Base-by-base conservation (phyloP, 1,140 invertebrate species). In the Bombus haemorrhoidalis region DNA sequence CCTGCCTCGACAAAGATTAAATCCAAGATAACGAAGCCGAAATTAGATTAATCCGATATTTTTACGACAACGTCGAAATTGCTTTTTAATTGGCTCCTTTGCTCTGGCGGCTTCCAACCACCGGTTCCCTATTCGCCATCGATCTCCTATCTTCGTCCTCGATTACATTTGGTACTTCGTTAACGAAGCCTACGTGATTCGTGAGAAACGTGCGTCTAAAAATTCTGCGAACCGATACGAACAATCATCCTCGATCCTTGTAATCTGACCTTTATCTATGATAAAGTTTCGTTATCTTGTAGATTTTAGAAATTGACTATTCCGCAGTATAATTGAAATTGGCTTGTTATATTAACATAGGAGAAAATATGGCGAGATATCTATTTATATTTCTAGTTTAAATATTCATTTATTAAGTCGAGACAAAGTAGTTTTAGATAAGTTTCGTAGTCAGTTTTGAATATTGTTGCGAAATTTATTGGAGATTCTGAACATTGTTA, bases 71-170 rank as follows among this genome's bases (percentile, higher is more conserved):
- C 64, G 64, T 13, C 15, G 75, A 71, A 84, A 84, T 84, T 78
- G 82, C 83, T 85, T 81, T 85, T 81, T 81, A 85, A 85, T 85
- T 85, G 83, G 41, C 68, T 57, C 69, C 59, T 81, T 85, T 74
- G 41, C 59, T 22, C 66, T 41, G 28, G 18, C 22, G 32, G 66
- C 53, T 71, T 62, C 37, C 83, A 4, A 62, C 57, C 28, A 41
- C 25, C 25, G 15, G 3, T 22, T 39, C 68, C 22, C 68, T 25
- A 15, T n/a, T 25, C 39, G 47, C 9, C 76, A 62, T 77, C 62
- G 39, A 64, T 75, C 71, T 47, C 15, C 41, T 22, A 34, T 32
- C 18, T 22, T n/a, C n/a, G 68, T 10, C 34, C 34, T 62, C 74
- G 78, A 69, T 53, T 71, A 41, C 28, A 57, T 39, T 72, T 59